These are phyloP conservation scores for Melanitta fusca DNA, from an alignment of 2,797 vertebrate species.

Conservation along the genomic window DNA sequence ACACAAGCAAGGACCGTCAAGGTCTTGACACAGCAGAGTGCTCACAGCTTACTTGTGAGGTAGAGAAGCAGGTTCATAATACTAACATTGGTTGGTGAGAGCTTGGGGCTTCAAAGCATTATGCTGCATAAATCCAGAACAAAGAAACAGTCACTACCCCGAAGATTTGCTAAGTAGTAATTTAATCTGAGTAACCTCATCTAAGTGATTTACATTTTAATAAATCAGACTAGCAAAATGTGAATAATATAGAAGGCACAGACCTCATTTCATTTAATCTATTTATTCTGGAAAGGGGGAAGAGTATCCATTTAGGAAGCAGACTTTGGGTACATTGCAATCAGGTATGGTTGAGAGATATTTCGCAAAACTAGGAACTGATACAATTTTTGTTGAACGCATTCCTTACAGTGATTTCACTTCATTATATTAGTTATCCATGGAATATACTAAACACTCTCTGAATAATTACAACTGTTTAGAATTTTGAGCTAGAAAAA, in stretches of 20 bases:
- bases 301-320: background rate
- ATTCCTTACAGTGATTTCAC: background rate
- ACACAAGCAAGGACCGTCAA: background rate
- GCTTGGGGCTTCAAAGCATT: slow-evolving; percentile 1
- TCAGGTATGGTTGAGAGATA: background rate
- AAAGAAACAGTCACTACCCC: background rate
- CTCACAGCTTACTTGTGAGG: background rate
- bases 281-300: background rate
- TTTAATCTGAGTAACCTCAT: background rate
- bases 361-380: background rate
- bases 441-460: background rate
- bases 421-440: background rate
- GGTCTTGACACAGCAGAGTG: background rate
- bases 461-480: background rate
- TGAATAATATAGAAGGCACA: background rate
- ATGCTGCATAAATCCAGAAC: background rate
- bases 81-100: background rate
- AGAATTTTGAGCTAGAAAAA: background rate
- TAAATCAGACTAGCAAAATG: background rate
- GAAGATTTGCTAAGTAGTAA: background rate
- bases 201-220: background rate
- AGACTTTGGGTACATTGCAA: background rate
- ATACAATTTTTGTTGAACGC: background rate
- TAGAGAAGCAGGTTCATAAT: background rate
- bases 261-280: background rate